These are phyloP conservation scores for Seriola quinqueradiata DNA, from an alignment of 2,113 vertebrate species.

Conservation along the genomic window DNA sequence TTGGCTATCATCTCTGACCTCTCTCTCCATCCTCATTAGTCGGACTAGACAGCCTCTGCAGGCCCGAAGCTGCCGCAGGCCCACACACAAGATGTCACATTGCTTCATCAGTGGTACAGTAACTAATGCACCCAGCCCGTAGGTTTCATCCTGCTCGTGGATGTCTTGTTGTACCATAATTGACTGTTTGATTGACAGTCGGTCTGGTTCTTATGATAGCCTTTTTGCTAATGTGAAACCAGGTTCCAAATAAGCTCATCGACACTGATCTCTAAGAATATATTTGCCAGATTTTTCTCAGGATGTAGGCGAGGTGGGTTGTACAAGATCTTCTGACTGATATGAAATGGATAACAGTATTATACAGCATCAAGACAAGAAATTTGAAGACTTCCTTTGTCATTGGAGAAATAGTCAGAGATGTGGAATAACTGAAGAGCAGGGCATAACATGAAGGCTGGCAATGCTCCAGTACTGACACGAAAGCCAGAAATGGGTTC, in stretches of 20 bases:
- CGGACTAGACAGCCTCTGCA: conserved; percentile 69
- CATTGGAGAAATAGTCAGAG: conserved; percentile 50
- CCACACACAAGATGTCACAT: conserved; percentile 77
- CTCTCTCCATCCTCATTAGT: conserved; percentile 81
- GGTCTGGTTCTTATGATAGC: conserved; percentile 33
- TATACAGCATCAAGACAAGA: conserved; percentile 8
- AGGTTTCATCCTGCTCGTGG: conserved; percentile 45
- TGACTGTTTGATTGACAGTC: conserved; percentile 68
- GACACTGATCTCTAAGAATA: conserved; percentile 30
- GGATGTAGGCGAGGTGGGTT: not conserved
- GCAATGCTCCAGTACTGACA: conserved; percentile 33
- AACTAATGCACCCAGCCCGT: conserved; percentile 60
- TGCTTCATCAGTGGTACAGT: conserved; percentile 70
- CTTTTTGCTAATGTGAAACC: conserved; percentile 53
- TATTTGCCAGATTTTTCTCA: conserved; percentile 22
- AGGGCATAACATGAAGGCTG: conserved; percentile 27
- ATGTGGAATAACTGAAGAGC: conserved; percentile 32
- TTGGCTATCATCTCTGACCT: conserved; percentile 82
- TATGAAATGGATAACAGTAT: conserved; percentile 15
- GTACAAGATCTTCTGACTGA: not conserved
- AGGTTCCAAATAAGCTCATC: conserved; percentile 35
- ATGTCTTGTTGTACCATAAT: conserved; percentile 57
- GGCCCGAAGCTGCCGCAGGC: conserved; percentile 66
- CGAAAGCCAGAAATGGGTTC: conserved; percentile 33
- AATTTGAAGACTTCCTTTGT: conserved; percentile 39